Percentiles rank a stretch among this genome's conserved stretches.
Evolutionary conservation across 2,888 invertebrate species (phyloP).

Genomic region (Conistra vaccinii): DNA sequence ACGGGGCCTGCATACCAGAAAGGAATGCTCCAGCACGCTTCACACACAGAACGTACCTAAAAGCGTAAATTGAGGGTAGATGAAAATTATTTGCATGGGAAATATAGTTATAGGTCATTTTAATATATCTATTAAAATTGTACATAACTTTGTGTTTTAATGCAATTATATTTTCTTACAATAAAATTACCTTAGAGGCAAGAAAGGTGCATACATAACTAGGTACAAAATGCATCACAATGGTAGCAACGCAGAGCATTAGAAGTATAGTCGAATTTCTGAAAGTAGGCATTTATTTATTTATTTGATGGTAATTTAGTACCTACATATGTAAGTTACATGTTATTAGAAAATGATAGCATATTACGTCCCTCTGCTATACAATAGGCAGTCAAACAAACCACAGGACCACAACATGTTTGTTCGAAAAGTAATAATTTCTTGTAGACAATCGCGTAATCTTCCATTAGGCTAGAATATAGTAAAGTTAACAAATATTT

Average conservation of each 20-base stretch:
- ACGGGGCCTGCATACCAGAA: slow-evolving; percentile 79
- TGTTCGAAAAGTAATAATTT: slow-evolving; percentile 80
- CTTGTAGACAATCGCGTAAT: slow-evolving; percentile 76
- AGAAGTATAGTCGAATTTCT: slow-evolving; percentile 52
- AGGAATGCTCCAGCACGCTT: slow-evolving; percentile 78
- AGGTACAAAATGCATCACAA: slow-evolving; percentile 48
- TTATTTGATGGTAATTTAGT: background rate
- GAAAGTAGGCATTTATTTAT: slow-evolving; percentile 30
- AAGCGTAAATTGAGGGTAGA: slow-evolving; percentile 20
- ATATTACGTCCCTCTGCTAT: slow-evolving; percentile 53
- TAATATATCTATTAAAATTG: background rate
- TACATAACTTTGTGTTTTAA: slow-evolving; percentile 44
- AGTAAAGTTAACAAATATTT: background rate
- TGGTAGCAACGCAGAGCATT: slow-evolving; percentile 30
- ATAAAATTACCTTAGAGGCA: slow-evolving; percentile 56
- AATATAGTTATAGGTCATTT: background rate
- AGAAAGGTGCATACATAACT: slow-evolving; percentile 53
- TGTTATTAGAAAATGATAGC: background rate
- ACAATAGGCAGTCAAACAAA: slow-evolving; percentile 78
- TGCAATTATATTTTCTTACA: no score
- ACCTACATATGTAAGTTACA: background rate
- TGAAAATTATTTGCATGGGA: background rate
- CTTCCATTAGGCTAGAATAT: slow-evolving; percentile 68
- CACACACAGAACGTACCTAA: slow-evolving; percentile 74
- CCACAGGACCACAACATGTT: slow-evolving; percentile 70